Base-by-base conservation (phyloP, 2,797 vertebrate species). In the Epinephelus coioides region DNA sequence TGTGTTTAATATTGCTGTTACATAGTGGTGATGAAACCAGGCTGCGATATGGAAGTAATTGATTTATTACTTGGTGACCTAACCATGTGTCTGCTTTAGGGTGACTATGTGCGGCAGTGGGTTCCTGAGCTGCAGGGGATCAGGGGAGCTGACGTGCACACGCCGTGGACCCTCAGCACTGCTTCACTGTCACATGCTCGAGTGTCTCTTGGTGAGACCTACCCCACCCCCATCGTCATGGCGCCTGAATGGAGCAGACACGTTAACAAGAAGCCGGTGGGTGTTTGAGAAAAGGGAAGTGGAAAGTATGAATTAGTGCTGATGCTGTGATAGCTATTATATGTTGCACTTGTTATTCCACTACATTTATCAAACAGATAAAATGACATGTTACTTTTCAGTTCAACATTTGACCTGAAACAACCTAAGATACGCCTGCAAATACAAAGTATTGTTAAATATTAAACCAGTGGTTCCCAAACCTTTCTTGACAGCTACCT, bases 101-200 rank as follows among this genome's bases (percentile, higher is more conserved):
- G 96, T 0, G 95, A 97, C 69, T 97, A 96, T 0, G 65, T 96
- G 46, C 82, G 94, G 2, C 93, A 85, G 34, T 97, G 96, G 96
- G 69, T 97, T 59, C 95, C 95, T 49, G 96, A 97, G 79, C 90
- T 97, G 40, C 92, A 81, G 72, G 85, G 85, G n/a, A 81, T 97
- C 83, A 89, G 84, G 66, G 95, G 95, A 55, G 85, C 88, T 61
- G 95, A 95, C 2, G 88, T 94, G 9, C 96, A 97, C 88, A 88
- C 88, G 2, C 97, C 96, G 0, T 97, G 96, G 96, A 90, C 92
- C 5, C 93, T 97, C 75, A 96, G 87, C 84, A 70, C 71, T 0
- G 85, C 93, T 2, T 75, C 92, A 0, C 89, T 97, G 67, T 92
- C 91, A 4, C 93, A 92, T 1, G 92, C 93, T 0, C 80, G 89